Conservation (phyloP, 2,113 vertebrate species). For the Tachycineta bicolor region DNA sequence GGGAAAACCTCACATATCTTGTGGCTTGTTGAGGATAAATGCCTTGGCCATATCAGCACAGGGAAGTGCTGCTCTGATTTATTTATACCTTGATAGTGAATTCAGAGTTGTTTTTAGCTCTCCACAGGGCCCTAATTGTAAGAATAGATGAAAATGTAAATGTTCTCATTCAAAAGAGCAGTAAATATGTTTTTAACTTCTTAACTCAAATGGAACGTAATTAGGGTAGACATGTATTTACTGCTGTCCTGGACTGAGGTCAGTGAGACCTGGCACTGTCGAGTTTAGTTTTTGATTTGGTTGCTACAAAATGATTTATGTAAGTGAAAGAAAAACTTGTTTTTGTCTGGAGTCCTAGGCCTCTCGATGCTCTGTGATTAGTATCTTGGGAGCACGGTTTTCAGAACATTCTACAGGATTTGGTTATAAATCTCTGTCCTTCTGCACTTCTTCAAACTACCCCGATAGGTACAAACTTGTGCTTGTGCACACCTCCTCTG, state of each 20-base stretch:
- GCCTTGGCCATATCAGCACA: not conserved
- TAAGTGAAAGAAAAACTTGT: not conserved
- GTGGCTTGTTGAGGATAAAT: not conserved
- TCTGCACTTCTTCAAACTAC: not conserved
- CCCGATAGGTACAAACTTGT: not conserved
- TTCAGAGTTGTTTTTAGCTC: not conserved
- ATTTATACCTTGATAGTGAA: not conserved
- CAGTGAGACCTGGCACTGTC: slow-evolving; percentile 41
- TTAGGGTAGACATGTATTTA: slow-evolving; percentile 6
- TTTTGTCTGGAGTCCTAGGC: not conserved
- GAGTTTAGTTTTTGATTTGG: slow-evolving; percentile 1
- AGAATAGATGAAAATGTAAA: slow-evolving; percentile 14
- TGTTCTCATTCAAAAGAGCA: not conserved
- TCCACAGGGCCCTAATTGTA: not conserved
- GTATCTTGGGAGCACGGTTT: not conserved
- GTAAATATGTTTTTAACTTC: not conserved
- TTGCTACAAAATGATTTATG: slow-evolving; percentile 17
- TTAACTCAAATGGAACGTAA: not conserved
- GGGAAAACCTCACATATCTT: not conserved
- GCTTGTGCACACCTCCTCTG: not conserved
- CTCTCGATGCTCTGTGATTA: not conserved
- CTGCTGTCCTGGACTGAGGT: slow-evolving; percentile 36
- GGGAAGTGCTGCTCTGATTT: not conserved
- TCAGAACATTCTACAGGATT: not conserved
- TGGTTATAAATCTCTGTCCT: not conserved